Percentiles rank a stretch among this genome's conserved stretches.
Conservation (phyloP, 1,140 invertebrate genomes). For the Ceratosolen fusciceps region DNA sequence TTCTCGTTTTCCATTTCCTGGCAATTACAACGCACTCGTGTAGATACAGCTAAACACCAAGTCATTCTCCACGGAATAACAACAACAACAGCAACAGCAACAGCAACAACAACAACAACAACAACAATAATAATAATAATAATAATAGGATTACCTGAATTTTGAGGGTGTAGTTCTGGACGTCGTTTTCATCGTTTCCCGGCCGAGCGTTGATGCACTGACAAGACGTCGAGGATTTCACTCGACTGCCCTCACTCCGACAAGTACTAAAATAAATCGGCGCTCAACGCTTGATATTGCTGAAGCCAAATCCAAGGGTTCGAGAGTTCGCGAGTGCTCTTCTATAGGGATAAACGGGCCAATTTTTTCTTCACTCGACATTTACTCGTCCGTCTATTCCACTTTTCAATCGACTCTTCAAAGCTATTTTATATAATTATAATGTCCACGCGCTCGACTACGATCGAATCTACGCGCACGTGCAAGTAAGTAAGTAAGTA, state of each 20-base stretch:
- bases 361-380: not conserved
- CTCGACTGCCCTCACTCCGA: conserved; percentile 62
- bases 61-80: too few relatives aligned
- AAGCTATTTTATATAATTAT: not conserved
- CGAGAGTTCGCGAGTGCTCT: conserved; percentile 10
- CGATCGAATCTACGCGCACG: not conserved
- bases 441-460: not conserved
- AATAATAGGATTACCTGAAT: conserved; percentile 58
- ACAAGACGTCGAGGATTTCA: conserved; percentile 59
- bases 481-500: too few relatives aligned
- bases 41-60: too few relatives aligned
- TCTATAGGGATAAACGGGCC: conserved; percentile 16
- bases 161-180: conserved; percentile 55
- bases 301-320: conserved; percentile 25
- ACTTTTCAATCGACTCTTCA: not conserved
- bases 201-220: conserved; percentile 50
- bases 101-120: too few relatives aligned
- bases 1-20: conserved; percentile 63
- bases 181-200: conserved; percentile 54
- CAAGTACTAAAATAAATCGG: conserved; percentile 61
- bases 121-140: too few relatives aligned
- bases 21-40: not conserved
- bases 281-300: conserved; percentile 5
- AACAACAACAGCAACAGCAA: too few relatives aligned
- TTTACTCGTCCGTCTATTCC: not conserved